Percentiles rank a stretch among this genome's conserved stretches.
phyloP scores from a whole-genome alignment of 2,888 invertebrate species.

The Epicampocera succincta region DNA sequence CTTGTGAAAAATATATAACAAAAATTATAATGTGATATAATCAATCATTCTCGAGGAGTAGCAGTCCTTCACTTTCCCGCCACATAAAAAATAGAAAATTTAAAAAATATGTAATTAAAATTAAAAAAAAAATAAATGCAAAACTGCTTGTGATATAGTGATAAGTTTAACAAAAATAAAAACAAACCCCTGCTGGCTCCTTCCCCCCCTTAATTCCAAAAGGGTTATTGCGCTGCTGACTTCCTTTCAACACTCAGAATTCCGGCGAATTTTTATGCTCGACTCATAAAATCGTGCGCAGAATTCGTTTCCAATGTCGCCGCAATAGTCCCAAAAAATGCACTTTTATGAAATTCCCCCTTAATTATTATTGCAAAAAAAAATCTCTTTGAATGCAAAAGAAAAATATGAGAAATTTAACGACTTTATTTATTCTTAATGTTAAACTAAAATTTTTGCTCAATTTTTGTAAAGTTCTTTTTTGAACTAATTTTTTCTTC shows the following conservation, averaged over 20 bases:
- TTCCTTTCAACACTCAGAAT: slow-evolving; percentile 69
- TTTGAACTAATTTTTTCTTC: no score
- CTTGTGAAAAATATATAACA: slow-evolving; percentile 28
- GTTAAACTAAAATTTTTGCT: slow-evolving; percentile 59
- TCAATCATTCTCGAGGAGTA: slow-evolving; percentile 34
- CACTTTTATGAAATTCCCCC: background rate
- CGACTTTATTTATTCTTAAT: slow-evolving; percentile 54
- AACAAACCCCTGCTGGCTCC: background rate
- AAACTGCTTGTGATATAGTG: slow-evolving; percentile 78
- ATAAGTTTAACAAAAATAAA: slow-evolving; percentile 73
- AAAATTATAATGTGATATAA: slow-evolving; percentile 11
- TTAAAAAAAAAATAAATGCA: background rate
- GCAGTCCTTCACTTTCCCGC: slow-evolving; percentile 26
- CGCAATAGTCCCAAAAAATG: slow-evolving; percentile 41
- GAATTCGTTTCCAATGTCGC: slow-evolving; percentile 73
- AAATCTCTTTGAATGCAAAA: slow-evolving; percentile 23
- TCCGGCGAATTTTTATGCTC: slow-evolving; percentile 79
- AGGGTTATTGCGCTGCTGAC: slow-evolving; percentile 49
- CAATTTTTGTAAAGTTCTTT: slow-evolving; percentile 34
- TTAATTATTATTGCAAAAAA: slow-evolving; percentile 10
- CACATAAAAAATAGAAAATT: slow-evolving; percentile 31
- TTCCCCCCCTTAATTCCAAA: background rate
- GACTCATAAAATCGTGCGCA: slow-evolving; percentile 78
- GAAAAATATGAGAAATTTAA: slow-evolving; percentile 33
- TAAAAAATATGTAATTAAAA: background rate